Conservation (phyloP, 2,113 vertebrate genomes). For the Odocoileus virginianus region DNA sequence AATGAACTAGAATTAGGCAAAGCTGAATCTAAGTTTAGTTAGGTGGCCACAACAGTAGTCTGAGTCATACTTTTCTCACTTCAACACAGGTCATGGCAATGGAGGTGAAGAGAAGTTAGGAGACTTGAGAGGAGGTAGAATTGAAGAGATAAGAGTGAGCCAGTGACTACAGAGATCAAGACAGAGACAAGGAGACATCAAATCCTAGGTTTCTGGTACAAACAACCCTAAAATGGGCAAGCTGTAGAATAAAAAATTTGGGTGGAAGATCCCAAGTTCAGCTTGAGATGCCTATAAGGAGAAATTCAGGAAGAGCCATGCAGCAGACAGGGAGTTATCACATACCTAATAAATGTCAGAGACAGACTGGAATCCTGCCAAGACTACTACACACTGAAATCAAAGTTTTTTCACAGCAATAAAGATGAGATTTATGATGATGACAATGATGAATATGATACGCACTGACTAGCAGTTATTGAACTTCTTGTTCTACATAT, state of each 20-base stretch:
- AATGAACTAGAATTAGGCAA: not conserved
- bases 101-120: not conserved
- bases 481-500: not conserved
- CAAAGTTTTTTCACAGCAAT: not conserved
- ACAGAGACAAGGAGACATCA: not conserved
- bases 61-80: not conserved
- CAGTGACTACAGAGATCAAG: not conserved
- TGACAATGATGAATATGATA: not conserved
- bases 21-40: not conserved
- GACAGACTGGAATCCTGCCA: not conserved
- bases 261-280: not conserved
- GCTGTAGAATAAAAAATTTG: not conserved
- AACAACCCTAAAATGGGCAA: not conserved
- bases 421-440: not conserved
- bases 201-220: not conserved
- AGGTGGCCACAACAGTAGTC: not conserved
- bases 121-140: not conserved
- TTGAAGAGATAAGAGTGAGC: not conserved
- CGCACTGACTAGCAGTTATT: not conserved
- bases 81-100: not conserved
- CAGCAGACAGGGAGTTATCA: not conserved
- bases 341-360: constrained; percentile 3
- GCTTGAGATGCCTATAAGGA: not conserved
- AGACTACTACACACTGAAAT: not conserved
- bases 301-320: not conserved